These are phyloP conservation scores for Hypercompe scribonia DNA, from an alignment of 2,888 invertebrate genomes.

Conservation along the genomic window DNA sequence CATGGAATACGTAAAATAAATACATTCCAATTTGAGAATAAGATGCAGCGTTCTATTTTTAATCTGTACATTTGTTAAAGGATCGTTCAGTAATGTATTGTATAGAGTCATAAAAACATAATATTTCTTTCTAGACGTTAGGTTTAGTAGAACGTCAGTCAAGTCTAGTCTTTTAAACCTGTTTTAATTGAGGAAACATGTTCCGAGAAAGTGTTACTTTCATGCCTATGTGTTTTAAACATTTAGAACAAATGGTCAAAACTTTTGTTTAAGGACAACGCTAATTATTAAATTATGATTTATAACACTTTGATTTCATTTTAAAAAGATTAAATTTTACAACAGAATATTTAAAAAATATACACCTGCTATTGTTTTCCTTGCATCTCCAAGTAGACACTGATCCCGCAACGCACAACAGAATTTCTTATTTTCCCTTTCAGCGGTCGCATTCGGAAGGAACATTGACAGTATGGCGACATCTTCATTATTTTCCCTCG, in stretches of 20 bases:
- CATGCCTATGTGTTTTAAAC: conserved; percentile 31
- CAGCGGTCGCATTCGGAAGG: conserved; percentile 89
- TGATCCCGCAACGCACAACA: conserved; percentile 91
- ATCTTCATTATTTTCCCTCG: conserved; percentile 94
- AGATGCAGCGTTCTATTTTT: neutral
- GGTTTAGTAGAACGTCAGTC: conserved; percentile 26
- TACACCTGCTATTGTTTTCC: conserved; percentile 92
- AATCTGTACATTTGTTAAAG: neutral
- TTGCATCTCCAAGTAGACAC: conserved; percentile 92
- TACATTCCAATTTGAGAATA: neutral
- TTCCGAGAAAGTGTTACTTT: conserved; percentile 57
- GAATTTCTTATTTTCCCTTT: conserved; percentile 90
- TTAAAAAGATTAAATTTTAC: neutral
- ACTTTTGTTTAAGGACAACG: neutral
- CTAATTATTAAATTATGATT: neutral
- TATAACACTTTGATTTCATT: neutral
- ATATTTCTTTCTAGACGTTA: conserved; percentile 19
- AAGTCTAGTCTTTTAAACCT: conserved; percentile 41
- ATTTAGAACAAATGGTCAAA: neutral
- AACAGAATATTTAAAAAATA: conserved; percentile 18
- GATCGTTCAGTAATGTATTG: conserved; percentile 9
- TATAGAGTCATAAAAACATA: neutral
- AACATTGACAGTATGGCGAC: conserved; percentile 95
- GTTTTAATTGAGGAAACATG: conserved; percentile 51
- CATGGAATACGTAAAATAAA: conserved; percentile 2